Base-by-base conservation (phyloP, 2,888 invertebrate species). In the Saturnia pavonia region DNA sequence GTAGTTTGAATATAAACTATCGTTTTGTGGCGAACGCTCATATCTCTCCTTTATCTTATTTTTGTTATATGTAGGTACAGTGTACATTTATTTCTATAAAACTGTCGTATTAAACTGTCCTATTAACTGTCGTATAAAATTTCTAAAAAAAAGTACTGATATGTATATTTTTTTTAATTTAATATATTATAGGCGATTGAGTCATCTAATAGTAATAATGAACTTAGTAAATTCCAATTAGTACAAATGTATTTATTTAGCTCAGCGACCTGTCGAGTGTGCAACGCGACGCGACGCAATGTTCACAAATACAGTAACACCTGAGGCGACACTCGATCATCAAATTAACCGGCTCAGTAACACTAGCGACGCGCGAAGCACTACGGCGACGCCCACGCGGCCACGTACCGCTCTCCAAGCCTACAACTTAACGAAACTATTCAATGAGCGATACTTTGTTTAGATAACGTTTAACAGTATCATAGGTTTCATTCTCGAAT, bases 401-500 rank as follows among this genome's bases (percentile, higher is more conserved):
- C 45, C 1, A 34, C 19, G 9, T 19, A 43, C 25, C 60, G 34
- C 40, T 69, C 42, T 43, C 66, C 40, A 60, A 27, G 27, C 43
- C 71, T 70, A 69, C 71, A 72, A 69, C 11, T 45, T 74, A 75
- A 77, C 72, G 69, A 73, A 76, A 77, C 71, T 73, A 72, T 65
- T 77, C 75, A 76, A 77, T 78, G 78, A 75, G 72, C 48, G 73
- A 71, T 75, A 76, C 67, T 75, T 71, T 72, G 70, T 75, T 72
- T 68, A 63, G 72, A 60, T 68, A 43, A 57, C 60, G 54, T 63
- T 72, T 34, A 60, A 14, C 0, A 40, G 16, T 75, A 77, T 75
- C 42, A 72, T 71, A 25, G 65, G 66, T 51, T n/a, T 34, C 0
- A 19, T 54, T 67, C 70, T 70, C 70, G 70, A 70, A 40, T 34